Percentiles rank a stretch among this genome's conserved stretches.
phyloP scores from a whole-genome alignment of 2,888 invertebrate species.

The Dryobota labecula region DNA sequence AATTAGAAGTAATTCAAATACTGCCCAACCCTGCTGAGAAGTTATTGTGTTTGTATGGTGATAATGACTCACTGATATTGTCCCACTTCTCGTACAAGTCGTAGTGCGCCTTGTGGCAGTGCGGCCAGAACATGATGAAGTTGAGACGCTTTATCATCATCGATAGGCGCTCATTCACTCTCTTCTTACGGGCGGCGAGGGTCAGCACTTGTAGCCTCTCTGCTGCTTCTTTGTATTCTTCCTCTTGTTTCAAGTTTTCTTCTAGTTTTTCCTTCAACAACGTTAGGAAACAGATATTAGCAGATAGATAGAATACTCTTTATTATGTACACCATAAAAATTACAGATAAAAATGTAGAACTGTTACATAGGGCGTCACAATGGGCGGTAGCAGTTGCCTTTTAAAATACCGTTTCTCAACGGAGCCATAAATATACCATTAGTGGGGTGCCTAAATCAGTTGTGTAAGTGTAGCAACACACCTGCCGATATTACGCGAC shows the following conservation, averaged over 20 bases:
- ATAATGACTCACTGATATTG: constrained; percentile 74
- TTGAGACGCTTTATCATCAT: constrained; percentile 70
- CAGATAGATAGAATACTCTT: too few species aligned
- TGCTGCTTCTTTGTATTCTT: constrained; percentile 72
- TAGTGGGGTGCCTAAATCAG: neutral
- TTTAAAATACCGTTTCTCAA: neutral
- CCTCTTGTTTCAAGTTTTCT: constrained; percentile 72
- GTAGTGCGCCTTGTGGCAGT: constrained; percentile 84
- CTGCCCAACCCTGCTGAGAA: too few species aligned
- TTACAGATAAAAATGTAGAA: too few species aligned
- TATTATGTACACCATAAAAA: too few species aligned
- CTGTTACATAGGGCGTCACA: too few species aligned
- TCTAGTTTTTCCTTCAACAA: constrained; percentile 76
- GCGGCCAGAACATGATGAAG: constrained; percentile 87
- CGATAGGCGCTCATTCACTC: constrained; percentile 80
- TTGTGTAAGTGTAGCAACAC: neutral
- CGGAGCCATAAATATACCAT: neutral
- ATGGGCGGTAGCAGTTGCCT: neutral
- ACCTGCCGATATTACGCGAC: neutral
- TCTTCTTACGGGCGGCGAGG: constrained; percentile 82
- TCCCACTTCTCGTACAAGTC: constrained; percentile 88
- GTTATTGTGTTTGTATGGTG: neutral
- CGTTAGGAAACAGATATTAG: too few species aligned
- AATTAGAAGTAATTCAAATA: too few species aligned
- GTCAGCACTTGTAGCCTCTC: constrained; percentile 79